phyloP scores from a whole-genome alignment of 30 jellyfish, hydroid and myxozoan species.

The Hydra vulgaris region DNA sequence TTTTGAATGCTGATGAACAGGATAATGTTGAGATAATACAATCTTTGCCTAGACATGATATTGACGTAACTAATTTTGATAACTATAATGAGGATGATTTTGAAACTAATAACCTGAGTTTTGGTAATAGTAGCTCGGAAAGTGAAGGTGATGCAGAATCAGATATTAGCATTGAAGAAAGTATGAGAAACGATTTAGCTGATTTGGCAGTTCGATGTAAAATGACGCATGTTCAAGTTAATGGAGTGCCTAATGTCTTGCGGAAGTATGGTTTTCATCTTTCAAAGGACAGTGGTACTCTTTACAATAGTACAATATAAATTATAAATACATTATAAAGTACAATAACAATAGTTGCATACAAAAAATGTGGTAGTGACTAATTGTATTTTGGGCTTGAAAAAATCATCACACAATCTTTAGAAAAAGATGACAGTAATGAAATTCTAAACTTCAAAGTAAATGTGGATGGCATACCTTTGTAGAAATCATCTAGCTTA shows the following conservation, averaged over 20 bases:
- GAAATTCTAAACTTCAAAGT: neutral
- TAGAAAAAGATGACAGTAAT: neutral
- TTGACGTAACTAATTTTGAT: neutral
- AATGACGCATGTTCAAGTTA: neutral
- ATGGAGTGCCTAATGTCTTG: neutral
- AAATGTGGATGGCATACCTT: neutral
- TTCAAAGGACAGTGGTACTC: constrained; percentile 19
- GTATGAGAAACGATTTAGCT: neutral
- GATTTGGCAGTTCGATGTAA: neutral
- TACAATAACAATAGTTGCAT: neutral
- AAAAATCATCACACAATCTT: neutral
- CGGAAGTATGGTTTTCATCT: constrained; percentile 9
- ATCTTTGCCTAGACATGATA: neutral
- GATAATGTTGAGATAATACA: neutral
- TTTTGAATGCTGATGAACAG: neutral
- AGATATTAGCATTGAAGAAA: neutral
- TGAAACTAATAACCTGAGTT: neutral
- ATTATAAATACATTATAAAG: no score
- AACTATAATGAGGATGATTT: neutral
- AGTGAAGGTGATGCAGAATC: neutral
- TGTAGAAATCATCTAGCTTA: neutral
- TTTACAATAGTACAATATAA: no score
- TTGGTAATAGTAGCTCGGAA: neutral
- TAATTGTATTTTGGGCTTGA: constrained; percentile 12
- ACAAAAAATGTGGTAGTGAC: constrained; percentile 12